These are phyloP conservation scores for Macrochelys suwanniensis DNA, from an alignment of 2,797 vertebrate genomes.

Conservation along the genomic window DNA sequence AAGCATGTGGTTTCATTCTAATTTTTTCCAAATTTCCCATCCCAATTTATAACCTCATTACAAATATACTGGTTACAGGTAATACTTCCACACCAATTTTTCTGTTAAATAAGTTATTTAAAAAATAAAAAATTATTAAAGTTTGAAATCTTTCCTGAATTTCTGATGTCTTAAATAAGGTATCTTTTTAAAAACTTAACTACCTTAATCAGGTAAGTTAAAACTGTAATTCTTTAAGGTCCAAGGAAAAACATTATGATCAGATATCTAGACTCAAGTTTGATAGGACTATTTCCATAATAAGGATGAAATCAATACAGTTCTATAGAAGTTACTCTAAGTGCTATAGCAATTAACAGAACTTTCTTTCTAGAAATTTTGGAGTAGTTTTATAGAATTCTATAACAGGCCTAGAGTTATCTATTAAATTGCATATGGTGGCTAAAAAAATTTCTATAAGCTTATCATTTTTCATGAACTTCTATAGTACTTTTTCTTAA, in stretches of 20 bases:
- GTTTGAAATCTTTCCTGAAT: not conserved
- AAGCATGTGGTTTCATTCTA: not conserved
- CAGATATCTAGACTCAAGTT: not conserved
- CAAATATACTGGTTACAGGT: not conserved
- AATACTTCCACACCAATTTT: conserved; percentile 48
- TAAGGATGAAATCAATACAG: conserved; percentile 10
- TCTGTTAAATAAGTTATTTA: conserved; percentile 7
- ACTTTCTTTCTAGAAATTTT: not conserved
- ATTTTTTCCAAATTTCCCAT: not conserved
- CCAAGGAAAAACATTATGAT: conserved; percentile 32
- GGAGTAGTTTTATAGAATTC: not conserved
- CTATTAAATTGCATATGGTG: not conserved
- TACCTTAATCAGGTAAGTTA: conserved; percentile 40
- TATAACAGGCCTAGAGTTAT: not conserved
- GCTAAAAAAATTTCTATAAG: not conserved
- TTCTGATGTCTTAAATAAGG: conserved; percentile 37
- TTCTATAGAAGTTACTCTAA: conserved; percentile 28
- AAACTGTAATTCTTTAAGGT: conserved; percentile 31
- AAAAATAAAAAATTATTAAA: not conserved
- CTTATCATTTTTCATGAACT: not conserved
- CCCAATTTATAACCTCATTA: conserved; percentile 47
- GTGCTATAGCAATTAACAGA: not conserved
- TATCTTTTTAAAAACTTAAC: conserved; percentile 30
- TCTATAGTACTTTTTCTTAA: not conserved
- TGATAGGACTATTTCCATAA: conserved; percentile 6